Evolutionary conservation across 2,113 vertebrate species (phyloP).

Genomic region (Mirza zaza): DNA sequence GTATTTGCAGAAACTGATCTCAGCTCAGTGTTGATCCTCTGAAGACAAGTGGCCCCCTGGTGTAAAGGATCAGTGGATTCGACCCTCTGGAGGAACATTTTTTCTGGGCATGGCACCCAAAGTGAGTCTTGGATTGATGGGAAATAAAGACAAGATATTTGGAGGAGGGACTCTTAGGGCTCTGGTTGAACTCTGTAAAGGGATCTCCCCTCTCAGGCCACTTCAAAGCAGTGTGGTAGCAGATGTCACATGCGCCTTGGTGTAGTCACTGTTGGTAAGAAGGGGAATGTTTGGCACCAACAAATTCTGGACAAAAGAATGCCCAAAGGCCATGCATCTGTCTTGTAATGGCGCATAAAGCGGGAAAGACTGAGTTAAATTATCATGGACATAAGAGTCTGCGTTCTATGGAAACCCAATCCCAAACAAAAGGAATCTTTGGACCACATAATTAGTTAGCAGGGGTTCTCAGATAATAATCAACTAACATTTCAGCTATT

Average conservation of each 20-base stretch:
- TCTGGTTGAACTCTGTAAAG: neutral
- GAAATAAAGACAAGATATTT: too few relatives aligned
- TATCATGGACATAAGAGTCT: accelerated
- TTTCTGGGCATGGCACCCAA: neutral
- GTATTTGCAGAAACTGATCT: neutral
- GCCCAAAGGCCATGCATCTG: accelerated
- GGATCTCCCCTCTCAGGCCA: neutral
- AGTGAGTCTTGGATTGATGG: neutral
- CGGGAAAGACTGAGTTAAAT: neutral
- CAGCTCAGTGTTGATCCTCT: neutral
- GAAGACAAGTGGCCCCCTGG: neutral
- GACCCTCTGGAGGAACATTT: neutral
- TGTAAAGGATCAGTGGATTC: neutral
- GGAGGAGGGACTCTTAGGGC: neutral
- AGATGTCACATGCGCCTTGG: neutral
- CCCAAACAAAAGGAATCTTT: neutral
- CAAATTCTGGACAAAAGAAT: neutral
- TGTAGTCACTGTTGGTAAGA: neutral
- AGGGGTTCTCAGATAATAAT: neutral
- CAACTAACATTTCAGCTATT: neutral
- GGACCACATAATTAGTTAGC: too few relatives aligned
- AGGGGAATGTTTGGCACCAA: accelerated
- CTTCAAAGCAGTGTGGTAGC: neutral
- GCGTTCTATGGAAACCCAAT: neutral
- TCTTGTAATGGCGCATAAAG: neutral